Evolutionary conservation across 2,797 vertebrate species (phyloP).

Genomic region (Thamnophis elegans): DNA sequence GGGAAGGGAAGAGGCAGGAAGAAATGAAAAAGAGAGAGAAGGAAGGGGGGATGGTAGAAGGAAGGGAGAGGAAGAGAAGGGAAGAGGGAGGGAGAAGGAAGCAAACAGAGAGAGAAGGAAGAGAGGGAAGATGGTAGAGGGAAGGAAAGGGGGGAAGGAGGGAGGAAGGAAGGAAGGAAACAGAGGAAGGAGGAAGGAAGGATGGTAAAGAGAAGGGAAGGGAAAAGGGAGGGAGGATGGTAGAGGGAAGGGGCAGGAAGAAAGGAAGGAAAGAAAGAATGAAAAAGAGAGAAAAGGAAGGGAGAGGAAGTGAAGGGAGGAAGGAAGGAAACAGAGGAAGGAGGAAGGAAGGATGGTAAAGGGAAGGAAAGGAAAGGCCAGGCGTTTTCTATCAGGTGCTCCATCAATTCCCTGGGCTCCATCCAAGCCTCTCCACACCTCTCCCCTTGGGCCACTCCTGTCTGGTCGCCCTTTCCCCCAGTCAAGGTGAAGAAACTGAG

Average conservation of each 20-base stretch:
- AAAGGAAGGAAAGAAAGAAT: no score
- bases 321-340: neutral
- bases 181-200: neutral
- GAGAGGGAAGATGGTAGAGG: no score
- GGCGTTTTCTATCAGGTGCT: neutral
- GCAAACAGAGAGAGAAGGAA: no score
- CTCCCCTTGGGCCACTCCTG: neutral
- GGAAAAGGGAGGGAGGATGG: neutral
- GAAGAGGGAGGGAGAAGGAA: no score
- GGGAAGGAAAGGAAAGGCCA: no score
- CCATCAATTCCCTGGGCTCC: conserved; percentile 23
- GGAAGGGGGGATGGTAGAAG: no score
- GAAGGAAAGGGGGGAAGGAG: neutral
- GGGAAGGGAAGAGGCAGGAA: no score
- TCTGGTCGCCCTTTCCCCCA: conserved; percentile 6
- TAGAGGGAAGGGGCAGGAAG: neutral
- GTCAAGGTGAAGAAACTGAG: neutral
- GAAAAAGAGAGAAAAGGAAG: no score
- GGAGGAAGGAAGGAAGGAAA: neutral
- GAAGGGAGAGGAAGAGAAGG: no score
- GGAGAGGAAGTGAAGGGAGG: no score
- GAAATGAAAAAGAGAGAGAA: no score
- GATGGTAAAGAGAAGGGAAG: neutral
- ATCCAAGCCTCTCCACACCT: conserved; percentile 18
- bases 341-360: neutral